phyloP scores from a whole-genome alignment of 2,888 invertebrate genomes.

The Scaptomyza cyrtandrae region DNA sequence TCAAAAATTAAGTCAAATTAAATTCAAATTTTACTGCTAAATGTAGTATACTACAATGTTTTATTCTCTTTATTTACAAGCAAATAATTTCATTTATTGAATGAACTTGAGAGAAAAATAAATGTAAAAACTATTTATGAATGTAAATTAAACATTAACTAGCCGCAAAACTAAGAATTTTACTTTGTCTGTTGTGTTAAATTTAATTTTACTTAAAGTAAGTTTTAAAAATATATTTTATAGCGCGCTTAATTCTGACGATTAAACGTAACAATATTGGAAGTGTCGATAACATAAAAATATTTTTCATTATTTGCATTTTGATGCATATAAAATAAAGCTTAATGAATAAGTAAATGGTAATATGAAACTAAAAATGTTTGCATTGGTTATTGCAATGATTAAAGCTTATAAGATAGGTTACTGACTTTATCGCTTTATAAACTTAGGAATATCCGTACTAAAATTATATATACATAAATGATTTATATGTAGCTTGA shows the following conservation, averaged over 20 bases:
- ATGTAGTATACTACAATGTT: conserved; percentile 7
- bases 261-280: conserved; percentile 10
- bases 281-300: conserved; percentile 16
- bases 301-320: background rate
- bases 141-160: conserved; percentile 28
- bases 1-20: background rate
- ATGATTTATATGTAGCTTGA: conserved; percentile 22
- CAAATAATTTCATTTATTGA: conserved; percentile 44
- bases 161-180: conserved; percentile 33
- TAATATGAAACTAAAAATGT: conserved; percentile 10
- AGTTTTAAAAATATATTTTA: conserved; percentile 22
- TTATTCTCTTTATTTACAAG: conserved; percentile 48
- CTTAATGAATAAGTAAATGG: conserved; percentile 10
- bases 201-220: conserved; percentile 21
- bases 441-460: conserved; percentile 13
- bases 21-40: background rate
- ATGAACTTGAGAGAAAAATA: conserved; percentile 31
- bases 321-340: background rate
- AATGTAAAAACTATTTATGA: conserved; percentile 28
- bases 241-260: conserved; percentile 16
- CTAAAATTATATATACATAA: conserved; percentile 28
- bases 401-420: conserved; percentile 19
- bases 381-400: conserved; percentile 13
- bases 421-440: conserved; percentile 17
- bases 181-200: conserved; percentile 24